Base-by-base conservation (phyloP, 2,113 vertebrate species). In the Psittacus erithacus region DNA sequence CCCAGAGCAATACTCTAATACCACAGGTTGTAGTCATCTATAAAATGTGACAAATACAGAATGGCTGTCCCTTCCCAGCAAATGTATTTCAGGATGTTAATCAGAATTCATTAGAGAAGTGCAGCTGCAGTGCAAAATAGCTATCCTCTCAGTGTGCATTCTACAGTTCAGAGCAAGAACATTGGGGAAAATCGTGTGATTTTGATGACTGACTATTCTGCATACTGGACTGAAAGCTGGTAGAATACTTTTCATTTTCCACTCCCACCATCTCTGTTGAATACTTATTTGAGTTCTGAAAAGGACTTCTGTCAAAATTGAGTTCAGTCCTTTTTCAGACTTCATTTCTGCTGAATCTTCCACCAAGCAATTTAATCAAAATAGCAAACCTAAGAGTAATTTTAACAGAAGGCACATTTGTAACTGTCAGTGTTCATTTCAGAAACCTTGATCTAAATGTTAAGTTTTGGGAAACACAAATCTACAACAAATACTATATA, bases 291-390 rank as follows among this genome's bases (percentile, higher is more conserved):
- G 15, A 84, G 68, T 59, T 86, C 39, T 43, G 57, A 77, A 67
- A 79, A 93, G 69, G 74, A 50, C 64, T 84, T 93, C 13, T 83
- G 50, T 78, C 68, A 78, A 88, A 95, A 93, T 60, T 43, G 86
- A 89, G 43, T 68, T 86, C 83, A 83, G 52, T 82, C 46, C 52
- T 89, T 91, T 89, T 82, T 79, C 91, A 95, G 93, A 78, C 73
- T 95, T 95, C 33, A 84, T 91, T 95, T 68, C 95, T 81, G 71
- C 62, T 57, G 91, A 91, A 31, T 82, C 77, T 91, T 80, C 83
- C 74, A 86, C 83, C 47, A 71, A 92, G 59, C 20, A 91, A 84
- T 92, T 95, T 78, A 93, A 92, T 89, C 83, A 86, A 79, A 89
- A 50, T 71, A 38, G 13, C 83, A 83, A 91, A 55, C 55, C 77